phyloP scores from a whole-genome alignment of 1,140 invertebrate species.

The Wasmannia auropunctata region DNA sequence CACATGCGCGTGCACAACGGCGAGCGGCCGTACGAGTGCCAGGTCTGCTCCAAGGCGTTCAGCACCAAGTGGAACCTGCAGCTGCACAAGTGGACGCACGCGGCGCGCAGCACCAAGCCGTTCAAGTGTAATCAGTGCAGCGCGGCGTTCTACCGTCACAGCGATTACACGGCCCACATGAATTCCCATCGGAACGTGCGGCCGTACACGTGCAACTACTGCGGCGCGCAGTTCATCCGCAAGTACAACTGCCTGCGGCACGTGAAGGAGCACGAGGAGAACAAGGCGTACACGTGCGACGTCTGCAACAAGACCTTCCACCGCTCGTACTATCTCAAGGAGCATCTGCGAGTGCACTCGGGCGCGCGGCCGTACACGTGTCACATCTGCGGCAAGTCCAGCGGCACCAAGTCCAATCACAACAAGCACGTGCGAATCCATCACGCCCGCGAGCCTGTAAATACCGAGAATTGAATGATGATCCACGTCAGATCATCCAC shows the following conservation, averaged over 20 bases:
- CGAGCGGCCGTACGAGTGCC: slow-evolving; percentile 90
- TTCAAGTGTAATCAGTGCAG: slow-evolving; percentile 94
- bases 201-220: slow-evolving; percentile 96
- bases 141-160: slow-evolving; percentile 92
- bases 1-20: slow-evolving; percentile 93
- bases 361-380: slow-evolving; percentile 93
- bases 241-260: slow-evolving; percentile 97
- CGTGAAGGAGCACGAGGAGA: slow-evolving; percentile 95
- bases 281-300: slow-evolving; percentile 94
- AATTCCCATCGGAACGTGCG: slow-evolving; percentile 92
- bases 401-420: slow-evolving; percentile 94
- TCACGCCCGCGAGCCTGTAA: slow-evolving; percentile 93
- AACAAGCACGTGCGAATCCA: slow-evolving; percentile 95
- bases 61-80: slow-evolving; percentile 96
- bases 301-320: slow-evolving; percentile 95
- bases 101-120: slow-evolving; percentile 92
- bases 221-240: slow-evolving; percentile 96
- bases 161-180: slow-evolving; percentile 93
- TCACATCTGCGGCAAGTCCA: slow-evolving; percentile 94
- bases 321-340: slow-evolving; percentile 94
- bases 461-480: slow-evolving; percentile 90
- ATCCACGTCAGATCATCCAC: background rate
- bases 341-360: slow-evolving; percentile 94
- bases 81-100: slow-evolving; percentile 95
- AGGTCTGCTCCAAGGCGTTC: slow-evolving; percentile 94